Evolutionary conservation across 2,888 invertebrate species (phyloP).

Genomic region (Pseudanteris insignis): DNA sequence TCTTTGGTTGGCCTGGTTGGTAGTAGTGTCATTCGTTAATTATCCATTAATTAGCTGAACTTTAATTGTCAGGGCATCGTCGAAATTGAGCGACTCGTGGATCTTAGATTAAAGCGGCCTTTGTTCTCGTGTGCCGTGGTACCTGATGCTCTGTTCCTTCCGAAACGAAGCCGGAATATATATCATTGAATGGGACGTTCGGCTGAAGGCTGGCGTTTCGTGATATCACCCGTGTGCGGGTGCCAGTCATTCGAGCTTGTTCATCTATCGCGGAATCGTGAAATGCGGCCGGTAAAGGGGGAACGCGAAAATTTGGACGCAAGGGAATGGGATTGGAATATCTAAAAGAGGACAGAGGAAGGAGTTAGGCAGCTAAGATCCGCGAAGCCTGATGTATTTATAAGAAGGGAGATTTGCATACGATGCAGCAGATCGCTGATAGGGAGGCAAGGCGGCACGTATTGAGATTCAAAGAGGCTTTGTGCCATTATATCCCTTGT

Average conservation of each 20-base stretch:
- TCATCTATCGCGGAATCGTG: conserved; percentile 22
- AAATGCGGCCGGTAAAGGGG: conserved; percentile 22
- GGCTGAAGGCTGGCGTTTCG: conserved; percentile 1
- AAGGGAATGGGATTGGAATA: conserved; percentile 34
- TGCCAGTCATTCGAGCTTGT: conserved; percentile 22
- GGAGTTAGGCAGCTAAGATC: conserved; percentile 59
- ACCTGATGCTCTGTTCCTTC: not conserved
- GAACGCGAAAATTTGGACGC: conserved; percentile 17
- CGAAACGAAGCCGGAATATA: not conserved
- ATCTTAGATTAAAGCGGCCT: not conserved
- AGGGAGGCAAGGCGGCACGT: conserved; percentile 55
- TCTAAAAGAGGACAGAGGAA: conserved; percentile 36
- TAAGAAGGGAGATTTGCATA: conserved; percentile 66
- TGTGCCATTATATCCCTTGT: conserved; percentile 58
- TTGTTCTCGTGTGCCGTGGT: conserved; percentile 1
- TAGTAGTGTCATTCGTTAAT: conserved; percentile 64
- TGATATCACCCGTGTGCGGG: conserved; percentile 9
- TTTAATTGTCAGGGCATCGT: conserved; percentile 57
- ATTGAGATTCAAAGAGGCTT: conserved; percentile 64
- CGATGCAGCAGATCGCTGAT: conserved; percentile 62
- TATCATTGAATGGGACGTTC: conserved; percentile 3
- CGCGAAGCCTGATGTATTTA: conserved; percentile 65
- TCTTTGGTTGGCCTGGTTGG: conserved; percentile 18
- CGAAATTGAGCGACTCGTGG: conserved; percentile 4
- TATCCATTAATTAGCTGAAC: conserved; percentile 64